Evolutionary conservation across 2,113 vertebrate genomes (phyloP), one percentile per base, ranked within the genome.

Genomic region (Camelus bactrianus): DNA sequence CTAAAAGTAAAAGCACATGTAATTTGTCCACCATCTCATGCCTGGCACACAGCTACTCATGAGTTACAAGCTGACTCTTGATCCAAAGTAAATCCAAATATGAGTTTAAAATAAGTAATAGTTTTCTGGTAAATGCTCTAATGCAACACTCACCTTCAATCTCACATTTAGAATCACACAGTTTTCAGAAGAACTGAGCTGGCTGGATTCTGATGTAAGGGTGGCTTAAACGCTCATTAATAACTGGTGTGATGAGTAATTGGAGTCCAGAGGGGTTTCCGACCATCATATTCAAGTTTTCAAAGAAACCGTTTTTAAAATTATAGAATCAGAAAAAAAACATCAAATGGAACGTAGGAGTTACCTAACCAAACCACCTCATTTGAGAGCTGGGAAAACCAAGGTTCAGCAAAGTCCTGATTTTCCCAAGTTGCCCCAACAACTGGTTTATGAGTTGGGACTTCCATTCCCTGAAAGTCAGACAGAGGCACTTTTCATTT

Each of bases 21-120:
- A 26, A 75, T 42, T 60, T 92, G 11, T 54, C 58, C 20, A 60
- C 32, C 15, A 28, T 35, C 81, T 81, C n/a, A 64, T 70, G 28
- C 24, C 64, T 80, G 58, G 42, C 50, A n/a, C 7, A 35, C 22
- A 58, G n/a, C 28, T 67, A 19, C 15, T 75, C 10, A 48, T 6
- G 56, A 38, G 48, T 42, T 79, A 67, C 42, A 89, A 93, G n/a
- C 73, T 86, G 46, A 54, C 6, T 28, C 13, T 80, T 70, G 42
- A 75, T 8, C n/a, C 24, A 85, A 14, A 48, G 2, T 60, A 73
- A 89, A 52, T 69, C n/a, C 58, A 76, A 76, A 35, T 90, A 6
- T 35, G 46, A 81, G 15, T 81, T 62, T 64, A 87, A 95, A 93
- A 86, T 30, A 94, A 83, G 14, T 16, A 67, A 79, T 4, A 87